phyloP scores from a whole-genome alignment of 2,113 vertebrate species.

The Beaufortia kweichowensis region DNA sequence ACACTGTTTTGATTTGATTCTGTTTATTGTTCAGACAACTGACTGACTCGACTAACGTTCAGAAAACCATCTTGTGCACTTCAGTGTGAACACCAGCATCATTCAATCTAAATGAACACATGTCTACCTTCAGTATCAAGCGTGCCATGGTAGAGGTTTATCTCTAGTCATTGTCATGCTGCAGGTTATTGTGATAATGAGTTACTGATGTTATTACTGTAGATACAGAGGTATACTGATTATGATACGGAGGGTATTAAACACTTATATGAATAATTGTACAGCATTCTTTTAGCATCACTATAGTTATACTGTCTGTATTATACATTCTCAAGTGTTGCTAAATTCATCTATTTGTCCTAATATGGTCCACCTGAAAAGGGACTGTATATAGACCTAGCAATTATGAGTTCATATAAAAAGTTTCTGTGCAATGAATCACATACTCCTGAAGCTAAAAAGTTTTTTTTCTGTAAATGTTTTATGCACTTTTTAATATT shows the following conservation, averaged over 20 bases:
- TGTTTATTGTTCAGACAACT: slow-evolving; percentile 75
- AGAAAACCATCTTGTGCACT: slow-evolving; percentile 67
- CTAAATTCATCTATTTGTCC: slow-evolving; percentile 44
- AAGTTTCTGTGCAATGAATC: slow-evolving; percentile 30
- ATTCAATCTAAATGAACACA: slow-evolving; percentile 77
- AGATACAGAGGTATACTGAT: slow-evolving; percentile 73
- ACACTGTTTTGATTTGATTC: slow-evolving; percentile 63
- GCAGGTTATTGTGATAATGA: slow-evolving; percentile 72
- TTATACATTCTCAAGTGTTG: slow-evolving; percentile 47
- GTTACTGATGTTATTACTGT: slow-evolving; percentile 72
- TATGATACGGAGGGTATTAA: slow-evolving; percentile 66
- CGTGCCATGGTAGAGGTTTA: slow-evolving; percentile 76
- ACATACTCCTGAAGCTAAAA: slow-evolving; percentile 42
- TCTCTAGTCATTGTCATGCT: slow-evolving; percentile 80
- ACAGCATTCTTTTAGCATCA: slow-evolving; percentile 70
- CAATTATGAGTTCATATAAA: slow-evolving; percentile 42
- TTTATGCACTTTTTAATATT: slow-evolving; percentile 50
- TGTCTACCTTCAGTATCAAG: slow-evolving; percentile 74
- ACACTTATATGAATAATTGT: slow-evolving; percentile 68
- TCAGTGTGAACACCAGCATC: slow-evolving; percentile 71
- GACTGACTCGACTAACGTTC: slow-evolving; percentile 69
- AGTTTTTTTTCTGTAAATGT: slow-evolving; percentile 5
- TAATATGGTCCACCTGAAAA: slow-evolving; percentile 53
- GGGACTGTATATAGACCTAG: slow-evolving; percentile 46
- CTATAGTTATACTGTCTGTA: slow-evolving; percentile 59